Percentiles rank a stretch among this genome's conserved stretches.
Evolutionary conservation across 1,140 invertebrate species (phyloP).

Genomic region (Lutraria rhynchaena): DNA sequence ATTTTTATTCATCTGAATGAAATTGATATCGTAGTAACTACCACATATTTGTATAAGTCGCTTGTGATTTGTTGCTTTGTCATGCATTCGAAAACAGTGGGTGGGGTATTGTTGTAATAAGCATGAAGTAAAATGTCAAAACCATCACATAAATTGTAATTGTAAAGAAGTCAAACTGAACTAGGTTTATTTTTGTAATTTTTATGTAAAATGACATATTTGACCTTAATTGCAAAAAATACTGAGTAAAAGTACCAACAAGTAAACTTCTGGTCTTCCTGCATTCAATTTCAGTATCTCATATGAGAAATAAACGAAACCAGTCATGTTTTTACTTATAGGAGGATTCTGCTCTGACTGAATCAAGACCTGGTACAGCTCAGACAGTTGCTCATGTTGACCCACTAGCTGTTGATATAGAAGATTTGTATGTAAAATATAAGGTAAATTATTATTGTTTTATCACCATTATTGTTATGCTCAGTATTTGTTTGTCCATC

Average conservation of each 20-base stretch:
- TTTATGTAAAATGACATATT: no score
- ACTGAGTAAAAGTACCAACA: neutral
- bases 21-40: no score
- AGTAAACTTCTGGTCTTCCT: neutral
- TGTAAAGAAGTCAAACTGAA: no score
- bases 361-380: constrained; percentile 78
- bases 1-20: no score
- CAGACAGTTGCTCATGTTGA: constrained; percentile 83
- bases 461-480: no score
- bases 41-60: neutral
- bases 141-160: no score
- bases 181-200: no score
- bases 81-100: neutral
- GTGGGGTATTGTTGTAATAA: no score
- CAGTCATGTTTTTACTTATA: constrained; percentile 72
- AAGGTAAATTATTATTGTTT: no score
- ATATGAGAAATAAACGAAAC: neutral
- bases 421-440: constrained; percentile 97
- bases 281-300: neutral
- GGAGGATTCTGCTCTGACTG: constrained; percentile 77
- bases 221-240: no score
- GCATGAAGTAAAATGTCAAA: no score
- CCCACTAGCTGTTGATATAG: constrained; percentile 88
- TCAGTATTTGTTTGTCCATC: no score
- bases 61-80: neutral